A percentile compares a stretch with the other conserved stretches of the same genome.
These are phyloP conservation scores for Poecile montanus DNA, from an alignment of 2,797 vertebrate species.

Conservation along the genomic window DNA sequence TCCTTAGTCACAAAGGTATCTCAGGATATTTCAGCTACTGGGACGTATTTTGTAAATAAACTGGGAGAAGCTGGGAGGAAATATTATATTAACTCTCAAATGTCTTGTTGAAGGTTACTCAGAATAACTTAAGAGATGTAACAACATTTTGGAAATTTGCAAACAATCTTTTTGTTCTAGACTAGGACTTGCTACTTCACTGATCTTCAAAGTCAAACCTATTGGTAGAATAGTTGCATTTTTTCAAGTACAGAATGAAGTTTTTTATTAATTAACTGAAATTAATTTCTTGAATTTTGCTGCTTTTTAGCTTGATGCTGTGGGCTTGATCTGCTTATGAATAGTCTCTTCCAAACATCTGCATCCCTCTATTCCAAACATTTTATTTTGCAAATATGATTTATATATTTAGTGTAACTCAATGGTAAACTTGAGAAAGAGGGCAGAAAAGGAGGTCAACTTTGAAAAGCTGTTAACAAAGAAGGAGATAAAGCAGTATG, in stretches of 20 bases:
- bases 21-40: neutral
- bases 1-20: neutral
- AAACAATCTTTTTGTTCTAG: neutral
- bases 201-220: neutral
- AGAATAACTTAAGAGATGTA: neutral
- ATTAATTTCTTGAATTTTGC: neutral
- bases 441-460: neutral
- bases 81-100: neutral
- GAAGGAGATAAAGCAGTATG: neutral
- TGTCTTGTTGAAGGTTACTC: neutral
- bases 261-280: neutral
- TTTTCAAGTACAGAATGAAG: neutral
- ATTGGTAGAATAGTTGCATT: neutral
- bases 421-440: neutral
- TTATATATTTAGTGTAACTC: neutral
- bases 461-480: neutral
- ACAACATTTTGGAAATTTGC: neutral
- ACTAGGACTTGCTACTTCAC: neutral
- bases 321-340: neutral
- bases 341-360: neutral
- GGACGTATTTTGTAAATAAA: neutral
- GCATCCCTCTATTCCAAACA: neutral
- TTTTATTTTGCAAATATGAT: neutral
- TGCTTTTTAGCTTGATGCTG: neutral
- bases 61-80: neutral